Evolutionary conservation across 2,797 vertebrate species (phyloP), one percentile per base, ranked within the genome.

Genomic region (Myiotriccus ornatus): DNA sequence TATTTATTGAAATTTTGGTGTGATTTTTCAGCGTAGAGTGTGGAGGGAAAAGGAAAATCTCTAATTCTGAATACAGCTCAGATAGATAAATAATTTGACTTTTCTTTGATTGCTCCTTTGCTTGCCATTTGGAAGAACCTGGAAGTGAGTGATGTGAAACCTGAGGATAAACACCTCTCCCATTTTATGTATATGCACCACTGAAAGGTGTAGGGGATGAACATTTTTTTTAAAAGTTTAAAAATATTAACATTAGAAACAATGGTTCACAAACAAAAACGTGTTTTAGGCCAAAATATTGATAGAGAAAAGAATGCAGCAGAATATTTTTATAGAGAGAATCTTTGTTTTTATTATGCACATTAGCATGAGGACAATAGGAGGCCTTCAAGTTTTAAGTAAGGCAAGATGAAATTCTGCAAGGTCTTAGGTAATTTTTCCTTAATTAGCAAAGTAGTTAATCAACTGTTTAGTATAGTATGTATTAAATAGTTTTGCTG

Each of bases 101-200:
- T 95, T 64, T 90, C 24, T 97, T 85, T 93, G 12, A 80, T 67
- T 96, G 80, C 90, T 96, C 78, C 18, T 95, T 92, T 96, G 95
- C 90, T 60, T 97, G 89, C 89, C 60, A 8, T 94, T 81, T 92
- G 97, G 97, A 98, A 96, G 97, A 97, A 89, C 77, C 60, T 84
- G 95, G 95, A 95, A 98, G 97, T 98, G 80, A 98, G 98, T 97
- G 27, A 76, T 41, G 9, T 43, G 25, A 63, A 65, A 23, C 30
- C 22, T 86, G 41, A 80, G 6, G 6, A 56, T 39, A 39, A 86
- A 50, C 2, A 46, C 2, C 4, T 37, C 53, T 20, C 24, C 25
- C 12, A 25, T 41, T 64, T 71, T 84, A 7, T 59, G 2, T 59
- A 6, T 52, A 62, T 30, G 1, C 3, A 2, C 8, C 11, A 64